Base-by-base conservation (phyloP, 2,888 invertebrate genomes). In the Nowickia ferox region DNA sequence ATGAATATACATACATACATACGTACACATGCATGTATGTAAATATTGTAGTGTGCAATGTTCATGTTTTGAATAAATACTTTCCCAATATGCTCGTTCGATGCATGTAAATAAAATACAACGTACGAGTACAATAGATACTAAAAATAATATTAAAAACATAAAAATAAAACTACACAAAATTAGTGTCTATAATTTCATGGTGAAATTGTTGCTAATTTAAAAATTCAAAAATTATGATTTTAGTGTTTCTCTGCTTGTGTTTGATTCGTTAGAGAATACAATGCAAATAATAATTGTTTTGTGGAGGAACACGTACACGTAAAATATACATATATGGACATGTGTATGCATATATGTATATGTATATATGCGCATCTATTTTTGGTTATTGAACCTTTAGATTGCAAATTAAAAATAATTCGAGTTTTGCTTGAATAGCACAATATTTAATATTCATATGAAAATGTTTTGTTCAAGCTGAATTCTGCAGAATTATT, bases 51-150 rank as follows among this genome's bases (percentile, higher is more conserved):
- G 30, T 1, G 6, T 6, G 22, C 30, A 17, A 46, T 59, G 46
- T 59, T 59, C 72, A 59, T 72, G 72, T 46, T 55, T 46, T 65
- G 38, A 76, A 65, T 53, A 76, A 76, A 65, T 53, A 76, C 55
- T 76, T 66, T 75, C 22, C 63, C 65, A 76, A 76, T 75, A 65
- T 53, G 63, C 44, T 63, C n/a, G 40, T 53, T 63, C 44, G 13
- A 11, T 53, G 53, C 15, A 19, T 48, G 65, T 30, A 46, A 71
- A 42, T 40, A 65, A 17, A 59, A 38, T 2, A 13, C 15, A 46
- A 5, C 15, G 11, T 57, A 57, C n/a, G 55, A 53, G 11, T 57
- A 57, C n/a, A 63, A 53, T 53, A 61, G 10, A 63, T 38, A 77
- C 10, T 13, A 46, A 13, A 1, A 44, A 44, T 22, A 30, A 46